These are phyloP conservation scores for Malacoraja senta DNA, from an alignment of 2,797 vertebrate genomes.

Conservation along the genomic window DNA sequence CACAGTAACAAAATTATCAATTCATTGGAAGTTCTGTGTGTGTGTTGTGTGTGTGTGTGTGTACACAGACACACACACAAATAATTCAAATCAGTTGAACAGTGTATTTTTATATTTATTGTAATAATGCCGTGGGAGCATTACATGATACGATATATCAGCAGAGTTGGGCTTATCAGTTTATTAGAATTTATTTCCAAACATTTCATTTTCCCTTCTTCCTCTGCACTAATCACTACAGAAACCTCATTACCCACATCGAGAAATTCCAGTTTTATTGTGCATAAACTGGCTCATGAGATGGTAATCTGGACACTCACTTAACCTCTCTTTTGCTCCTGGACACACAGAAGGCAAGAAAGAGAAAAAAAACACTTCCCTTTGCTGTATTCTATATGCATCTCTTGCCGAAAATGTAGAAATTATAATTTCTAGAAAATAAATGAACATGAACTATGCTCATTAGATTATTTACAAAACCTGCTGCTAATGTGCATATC, in stretches of 20 bases:
- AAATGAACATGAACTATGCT: neutral
- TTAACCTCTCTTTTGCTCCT: neutral
- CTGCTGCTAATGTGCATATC: neutral
- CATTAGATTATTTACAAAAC: neutral
- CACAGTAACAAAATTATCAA: neutral
- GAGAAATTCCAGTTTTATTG: neutral
- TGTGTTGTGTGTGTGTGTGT: too few species aligned
- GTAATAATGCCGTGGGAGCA: neutral
- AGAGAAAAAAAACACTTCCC: neutral
- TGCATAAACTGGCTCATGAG: neutral
- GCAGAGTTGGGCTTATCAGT: neutral
- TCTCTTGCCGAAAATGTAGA: neutral
- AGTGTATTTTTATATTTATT: neutral
- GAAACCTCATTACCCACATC: neutral
- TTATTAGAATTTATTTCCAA: neutral
- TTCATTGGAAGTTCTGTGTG: neutral
- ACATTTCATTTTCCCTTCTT: too few species aligned
- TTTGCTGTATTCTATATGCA: neutral
- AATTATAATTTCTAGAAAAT: neutral
- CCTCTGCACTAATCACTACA: neutral
- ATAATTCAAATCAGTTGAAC: too few species aligned
- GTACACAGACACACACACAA: too few species aligned
- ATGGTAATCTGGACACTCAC: neutral
- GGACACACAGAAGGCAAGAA: neutral
- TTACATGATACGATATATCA: neutral